These are phyloP conservation scores for Nemoura dubitans DNA, from an alignment of 2,888 invertebrate species.

Conservation along the genomic window DNA sequence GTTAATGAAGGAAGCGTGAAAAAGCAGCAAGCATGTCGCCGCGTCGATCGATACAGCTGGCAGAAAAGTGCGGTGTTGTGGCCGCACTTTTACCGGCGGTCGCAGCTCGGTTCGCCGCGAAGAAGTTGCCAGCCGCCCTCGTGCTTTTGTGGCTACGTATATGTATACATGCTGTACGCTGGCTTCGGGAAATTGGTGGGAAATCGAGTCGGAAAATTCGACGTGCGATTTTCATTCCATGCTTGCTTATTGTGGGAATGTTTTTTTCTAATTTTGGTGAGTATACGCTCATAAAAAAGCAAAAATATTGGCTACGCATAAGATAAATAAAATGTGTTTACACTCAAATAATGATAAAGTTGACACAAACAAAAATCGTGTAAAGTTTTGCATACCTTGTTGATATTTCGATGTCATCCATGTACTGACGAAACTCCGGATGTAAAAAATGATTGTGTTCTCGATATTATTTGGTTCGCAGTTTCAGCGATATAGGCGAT, in stretches of 20 bases:
- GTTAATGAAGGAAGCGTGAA: neutral
- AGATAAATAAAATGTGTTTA: neutral
- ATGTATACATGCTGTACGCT: neutral
- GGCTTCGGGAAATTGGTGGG: neutral
- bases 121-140: neutral
- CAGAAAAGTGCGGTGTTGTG: neutral
- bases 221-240: neutral
- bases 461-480: neutral
- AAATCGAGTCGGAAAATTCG: neutral
- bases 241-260: neutral
- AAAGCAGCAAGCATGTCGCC: neutral
- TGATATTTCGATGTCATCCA: constrained; percentile 26
- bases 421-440: neutral
- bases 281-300: neutral
- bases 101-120: neutral
- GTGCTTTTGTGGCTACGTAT: neutral
- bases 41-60: neutral
- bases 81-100: neutral
- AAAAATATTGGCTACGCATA: neutral
- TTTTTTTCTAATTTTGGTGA: neutral
- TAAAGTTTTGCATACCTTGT: constrained; percentile 15
- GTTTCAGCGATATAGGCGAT: neutral
- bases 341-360: neutral
- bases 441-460: neutral
- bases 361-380: neutral